Base-by-base conservation (phyloP, 1,140 invertebrate genomes). In the Drosophila parabipectinata region DNA sequence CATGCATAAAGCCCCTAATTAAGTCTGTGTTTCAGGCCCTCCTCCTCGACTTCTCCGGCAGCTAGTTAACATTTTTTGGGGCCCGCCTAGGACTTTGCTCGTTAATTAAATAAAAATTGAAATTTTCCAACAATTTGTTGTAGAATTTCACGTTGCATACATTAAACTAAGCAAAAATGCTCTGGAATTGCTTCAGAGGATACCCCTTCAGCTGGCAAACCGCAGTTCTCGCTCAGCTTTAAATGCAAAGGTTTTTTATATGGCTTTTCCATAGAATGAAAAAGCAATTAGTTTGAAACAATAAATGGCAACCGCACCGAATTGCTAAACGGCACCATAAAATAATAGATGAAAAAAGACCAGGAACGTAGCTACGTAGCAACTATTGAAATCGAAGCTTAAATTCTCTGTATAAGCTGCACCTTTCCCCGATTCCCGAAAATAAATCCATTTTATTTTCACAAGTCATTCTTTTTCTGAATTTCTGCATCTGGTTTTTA, bases 1-100 rank as follows among this genome's bases (percentile, higher is more conserved):
- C 78, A 82, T 80, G 82, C 82, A 85, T 85, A 85, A 85, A 85
- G 83, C 85, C 82, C 87, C 87, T 85, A 85, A 85, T 85, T 85
- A 85, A 85, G 82, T 85, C 78, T 63, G 82, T 72, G 68, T 37
- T 37, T 12, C 3, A 12, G 34, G 34, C 34, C 10, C 26, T 28
- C 26, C 67, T 57, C 66, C n/a, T 21, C 53, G 26, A 21, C 69
- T 26, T 37, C 14, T 8, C n/a, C 60, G 21, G 50, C 78, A 81
- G 74, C 82, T 87, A 82, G 83, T 87, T 87, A 87, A 79, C 83
- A 88, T 87, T 88, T 85, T 71, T 66, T 57, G 30, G 18, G 44
- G 15, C 4, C 18, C 6, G 14, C 4, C 41, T 54, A 18, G 51
- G 30, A 51, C 52, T 34, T 34, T 50, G 9, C 14, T n/a, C 53